These are phyloP conservation scores for Dynastes grantii DNA, from an alignment of 2,888 invertebrate genomes.

Conservation along the genomic window DNA sequence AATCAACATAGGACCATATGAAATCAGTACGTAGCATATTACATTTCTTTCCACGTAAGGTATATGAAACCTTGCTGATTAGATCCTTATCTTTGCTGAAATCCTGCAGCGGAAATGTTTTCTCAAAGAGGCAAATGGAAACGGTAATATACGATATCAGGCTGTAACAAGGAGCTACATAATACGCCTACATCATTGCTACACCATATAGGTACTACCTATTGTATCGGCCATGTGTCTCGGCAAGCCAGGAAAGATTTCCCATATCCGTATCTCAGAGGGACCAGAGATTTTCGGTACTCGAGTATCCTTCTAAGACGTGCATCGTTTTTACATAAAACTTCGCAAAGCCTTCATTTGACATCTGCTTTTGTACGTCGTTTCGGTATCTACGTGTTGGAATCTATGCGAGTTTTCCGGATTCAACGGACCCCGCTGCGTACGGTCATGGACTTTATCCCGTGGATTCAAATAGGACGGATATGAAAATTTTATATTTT, in stretches of 20 bases:
- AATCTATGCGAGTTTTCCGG: neutral
- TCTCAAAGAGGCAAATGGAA: constrained; percentile 35
- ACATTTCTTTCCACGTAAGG: neutral
- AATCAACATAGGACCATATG: neutral
- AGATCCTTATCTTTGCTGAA: constrained; percentile 26
- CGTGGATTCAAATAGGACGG: neutral
- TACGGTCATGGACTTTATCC: neutral
- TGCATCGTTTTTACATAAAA: constrained; percentile 28
- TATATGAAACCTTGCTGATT: constrained; percentile 21
- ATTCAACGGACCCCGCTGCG: neutral
- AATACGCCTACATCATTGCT: neutral
- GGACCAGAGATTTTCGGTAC: neutral
- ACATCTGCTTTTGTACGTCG: constrained; percentile 32
- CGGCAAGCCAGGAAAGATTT: constrained; percentile 22
- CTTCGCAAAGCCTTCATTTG: constrained; percentile 29
- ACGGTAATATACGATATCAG: constrained; percentile 38
- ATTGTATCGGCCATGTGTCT: neutral
- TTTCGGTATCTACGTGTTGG: neutral
- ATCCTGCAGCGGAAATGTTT: constrained; percentile 31
- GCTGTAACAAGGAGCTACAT: constrained; percentile 4
- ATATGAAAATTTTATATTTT: constrained; percentile 39
- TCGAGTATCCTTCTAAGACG: neutral
- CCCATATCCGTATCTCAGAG: constrained; percentile 32
- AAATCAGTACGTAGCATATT: constrained; percentile 1
- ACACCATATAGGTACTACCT: neutral